Evolutionary conservation across 1,140 invertebrate species (phyloP), one percentile per base, ranked within the genome.

Genomic region (Tenebrio molitor): DNA sequence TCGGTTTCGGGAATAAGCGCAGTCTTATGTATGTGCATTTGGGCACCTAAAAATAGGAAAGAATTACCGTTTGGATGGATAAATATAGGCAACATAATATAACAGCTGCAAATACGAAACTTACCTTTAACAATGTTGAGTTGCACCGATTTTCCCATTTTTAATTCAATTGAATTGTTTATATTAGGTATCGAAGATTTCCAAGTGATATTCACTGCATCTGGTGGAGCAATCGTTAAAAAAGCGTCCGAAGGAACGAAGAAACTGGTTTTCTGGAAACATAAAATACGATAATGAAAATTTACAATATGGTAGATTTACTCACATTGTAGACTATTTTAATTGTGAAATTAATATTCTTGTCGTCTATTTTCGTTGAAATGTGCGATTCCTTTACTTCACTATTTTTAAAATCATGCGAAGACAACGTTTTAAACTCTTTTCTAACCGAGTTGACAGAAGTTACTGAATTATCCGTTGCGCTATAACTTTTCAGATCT

Each of bases 181-280:
- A 70, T 17, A 8, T 68, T 1, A 21, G 21, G 10, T 25, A 62
- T 39, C 8, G 23, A 14, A 14, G 25, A 16, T 58, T 46, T 72
- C 75, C 75, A 76, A 2, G 75, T 74, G 14, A 76, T 76, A 21
- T 71, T 76, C 1, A 76, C 46, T 5, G 64, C 29, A 23, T 68
- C 66, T n/a, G 15, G 16, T 21, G 39, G 23, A 29, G 53, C 17
- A 58, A 29, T 0, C 0, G 14, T 68, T 0, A 73, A 16, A 41
- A 71, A 33, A 6, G 74, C 74, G n/a, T 39, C 25, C 5, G 65
- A 25, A 0, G 74, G 74, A 46, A 76, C 42, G 21, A 70, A 71
- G 2, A 34, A 73, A 12, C 21, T 69, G 4, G 58, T 41, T 15
- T 68, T 34, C 74, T 76, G 53, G 63, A 76, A 76, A 46, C 7